phyloP scores from a whole-genome alignment of 2,797 vertebrate species.

The Sebastes kiyomatsui region DNA sequence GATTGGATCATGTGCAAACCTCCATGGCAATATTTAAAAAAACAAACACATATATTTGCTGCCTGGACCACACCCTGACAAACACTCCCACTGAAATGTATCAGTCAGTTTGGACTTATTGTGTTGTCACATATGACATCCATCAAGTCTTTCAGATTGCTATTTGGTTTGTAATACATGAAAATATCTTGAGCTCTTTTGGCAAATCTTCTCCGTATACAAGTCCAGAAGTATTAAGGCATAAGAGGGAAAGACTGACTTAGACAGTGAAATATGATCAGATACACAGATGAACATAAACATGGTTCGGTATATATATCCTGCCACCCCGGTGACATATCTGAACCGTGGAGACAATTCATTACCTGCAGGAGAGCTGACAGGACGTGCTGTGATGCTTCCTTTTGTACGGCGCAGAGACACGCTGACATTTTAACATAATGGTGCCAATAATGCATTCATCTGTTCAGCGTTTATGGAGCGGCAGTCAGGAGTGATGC shows the following conservation, averaged over 20 bases:
- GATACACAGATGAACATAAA: background rate
- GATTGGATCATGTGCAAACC: background rate
- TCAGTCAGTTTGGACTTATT: background rate
- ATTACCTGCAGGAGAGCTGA: slow-evolving; percentile 54
- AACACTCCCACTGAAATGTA: background rate
- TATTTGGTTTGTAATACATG: background rate
- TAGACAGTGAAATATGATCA: background rate
- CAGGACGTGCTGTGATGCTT: slow-evolving; percentile 46
- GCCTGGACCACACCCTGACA: background rate
- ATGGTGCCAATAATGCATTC: slow-evolving; percentile 70
- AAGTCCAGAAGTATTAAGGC: background rate
- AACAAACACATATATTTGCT: background rate
- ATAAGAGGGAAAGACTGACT: background rate
- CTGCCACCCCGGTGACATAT: slow-evolving; percentile 43
- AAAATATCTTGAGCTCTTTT: background rate
- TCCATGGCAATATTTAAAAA: background rate
- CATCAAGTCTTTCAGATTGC: background rate
- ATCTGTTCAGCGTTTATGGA: slow-evolving; percentile 66
- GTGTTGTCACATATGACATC: background rate
- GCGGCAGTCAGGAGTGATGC: slow-evolving; percentile 48
- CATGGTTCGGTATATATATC: slow-evolving; percentile 8
- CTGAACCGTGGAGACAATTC: slow-evolving; percentile 46
- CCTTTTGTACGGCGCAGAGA: slow-evolving; percentile 24
- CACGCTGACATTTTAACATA: slow-evolving; percentile 74
- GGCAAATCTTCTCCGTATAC: background rate